Percentiles rank a stretch among this genome's conserved stretches.
Conservation (phyloP, 2,888 invertebrate genomes). For the Drosophila neotestacea region DNA sequence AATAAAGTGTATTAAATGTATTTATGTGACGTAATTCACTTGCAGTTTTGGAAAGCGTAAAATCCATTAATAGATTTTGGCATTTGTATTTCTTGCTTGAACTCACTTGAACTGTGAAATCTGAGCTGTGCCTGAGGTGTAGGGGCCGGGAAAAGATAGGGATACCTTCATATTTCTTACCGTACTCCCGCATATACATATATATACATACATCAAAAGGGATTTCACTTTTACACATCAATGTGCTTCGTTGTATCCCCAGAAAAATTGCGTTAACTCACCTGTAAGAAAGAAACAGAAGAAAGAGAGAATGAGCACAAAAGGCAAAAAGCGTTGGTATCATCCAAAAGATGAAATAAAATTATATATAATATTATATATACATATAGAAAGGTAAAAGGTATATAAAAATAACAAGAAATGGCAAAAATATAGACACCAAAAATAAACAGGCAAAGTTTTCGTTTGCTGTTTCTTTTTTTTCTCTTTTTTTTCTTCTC, state of each 20-base stretch:
- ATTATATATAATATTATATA: neutral
- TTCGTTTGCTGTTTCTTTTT: conserved; percentile 9
- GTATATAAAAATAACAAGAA: conserved; percentile 24
- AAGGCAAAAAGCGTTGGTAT: conserved; percentile 37
- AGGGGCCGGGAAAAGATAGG: neutral
- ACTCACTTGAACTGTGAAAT: conserved; percentile 48
- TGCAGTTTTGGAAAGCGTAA: conserved; percentile 15
- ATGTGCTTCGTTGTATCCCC: conserved; percentile 31
- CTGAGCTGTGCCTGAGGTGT: neutral
- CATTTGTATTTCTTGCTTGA: conserved; percentile 46
- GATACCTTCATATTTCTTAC: neutral
- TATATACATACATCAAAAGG: conserved; percentile 57
- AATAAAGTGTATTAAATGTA: neutral
- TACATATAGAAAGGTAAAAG: neutral
- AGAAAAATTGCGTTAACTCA: conserved; percentile 71
- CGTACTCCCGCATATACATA: neutral
- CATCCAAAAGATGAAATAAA: conserved; percentile 10
- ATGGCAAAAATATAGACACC: conserved; percentile 31
- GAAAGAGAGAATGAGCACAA: conserved; percentile 18
- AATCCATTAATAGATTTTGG: conserved; percentile 60
- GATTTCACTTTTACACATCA: conserved; percentile 63
- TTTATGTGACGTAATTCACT: conserved; percentile 25
- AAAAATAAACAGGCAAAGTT: conserved; percentile 47
- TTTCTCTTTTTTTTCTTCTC: neutral
- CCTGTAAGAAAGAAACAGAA: conserved; percentile 54